phyloP scores from a whole-genome alignment of 2,797 vertebrate genomes.

The Propithecus deckenii region DNA sequence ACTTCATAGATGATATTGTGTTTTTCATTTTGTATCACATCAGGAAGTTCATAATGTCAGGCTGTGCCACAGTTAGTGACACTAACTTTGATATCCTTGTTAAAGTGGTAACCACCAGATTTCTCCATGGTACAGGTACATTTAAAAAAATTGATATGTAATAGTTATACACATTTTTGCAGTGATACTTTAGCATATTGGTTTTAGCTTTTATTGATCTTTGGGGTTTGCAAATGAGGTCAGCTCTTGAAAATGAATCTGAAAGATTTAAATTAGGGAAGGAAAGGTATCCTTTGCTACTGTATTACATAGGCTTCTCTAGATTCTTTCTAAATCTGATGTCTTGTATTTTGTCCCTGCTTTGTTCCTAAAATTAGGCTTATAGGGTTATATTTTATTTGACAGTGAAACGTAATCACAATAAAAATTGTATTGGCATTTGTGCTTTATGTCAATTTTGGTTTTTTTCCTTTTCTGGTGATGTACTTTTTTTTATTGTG shows the following conservation, averaged over 20 bases:
- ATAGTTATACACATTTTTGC: neutral
- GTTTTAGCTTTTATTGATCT: neutral
- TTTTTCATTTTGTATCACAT: neutral
- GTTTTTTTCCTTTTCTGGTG: neutral
- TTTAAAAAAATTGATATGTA: neutral
- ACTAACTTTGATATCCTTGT: neutral
- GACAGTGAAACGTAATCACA: neutral
- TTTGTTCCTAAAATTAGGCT: conserved; percentile 7
- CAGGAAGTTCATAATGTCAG: neutral
- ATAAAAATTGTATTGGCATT: neutral
- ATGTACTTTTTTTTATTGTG: neutral
- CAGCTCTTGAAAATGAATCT: neutral
- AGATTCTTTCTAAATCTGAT: neutral
- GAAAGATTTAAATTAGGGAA: conserved; percentile 16
- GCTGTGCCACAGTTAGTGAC: neutral
- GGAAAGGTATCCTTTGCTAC: neutral
- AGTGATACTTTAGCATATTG: neutral
- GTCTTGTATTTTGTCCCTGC: neutral
- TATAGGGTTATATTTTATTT: neutral
- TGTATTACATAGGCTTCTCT: neutral
- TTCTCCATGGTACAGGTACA: neutral
- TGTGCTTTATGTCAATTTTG: neutral
- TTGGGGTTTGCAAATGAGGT: neutral
- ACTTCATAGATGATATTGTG: neutral
- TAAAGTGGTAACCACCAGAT: neutral